A percentile compares a stretch with the other conserved stretches of the same genome.
These are phyloP conservation scores for Crematogaster levior DNA, from an alignment of 2,888 invertebrate species.

Conservation along the genomic window DNA sequence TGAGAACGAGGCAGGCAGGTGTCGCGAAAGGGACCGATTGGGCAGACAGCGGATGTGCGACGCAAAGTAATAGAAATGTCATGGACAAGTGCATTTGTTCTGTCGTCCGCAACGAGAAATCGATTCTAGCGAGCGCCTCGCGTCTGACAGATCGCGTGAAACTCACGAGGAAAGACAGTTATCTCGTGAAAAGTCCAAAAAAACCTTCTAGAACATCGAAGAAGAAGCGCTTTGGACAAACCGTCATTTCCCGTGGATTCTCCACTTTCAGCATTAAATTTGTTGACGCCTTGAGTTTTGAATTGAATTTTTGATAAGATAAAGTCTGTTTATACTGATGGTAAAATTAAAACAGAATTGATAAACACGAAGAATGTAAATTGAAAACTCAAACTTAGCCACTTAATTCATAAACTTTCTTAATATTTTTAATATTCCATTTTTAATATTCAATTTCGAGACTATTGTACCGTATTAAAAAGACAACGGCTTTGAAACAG, in stretches of 20 bases:
- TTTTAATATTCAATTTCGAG: background rate
- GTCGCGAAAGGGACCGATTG: slow-evolving; percentile 52
- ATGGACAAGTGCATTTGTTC: slow-evolving; percentile 75
- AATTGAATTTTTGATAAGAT: background rate
- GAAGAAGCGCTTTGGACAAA: background rate
- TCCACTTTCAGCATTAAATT: background rate
- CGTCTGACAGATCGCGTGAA: slow-evolving; percentile 34
- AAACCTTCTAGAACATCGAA: background rate
- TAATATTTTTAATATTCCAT: no score
- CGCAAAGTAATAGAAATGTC: slow-evolving; percentile 79
- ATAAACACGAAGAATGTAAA: background rate
- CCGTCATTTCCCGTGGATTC: background rate
- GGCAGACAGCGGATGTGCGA: slow-evolving; percentile 66
- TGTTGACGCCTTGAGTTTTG: background rate
- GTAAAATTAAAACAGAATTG: background rate
- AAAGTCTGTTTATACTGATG: background rate
- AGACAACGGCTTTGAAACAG: background rate
- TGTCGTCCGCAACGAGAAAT: slow-evolving; percentile 72
- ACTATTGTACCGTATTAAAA: background rate
- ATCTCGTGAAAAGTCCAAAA: slow-evolving; percentile 6
- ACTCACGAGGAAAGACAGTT: slow-evolving; percentile 39
- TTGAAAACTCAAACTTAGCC: background rate
- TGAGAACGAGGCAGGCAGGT: slow-evolving; percentile 62
- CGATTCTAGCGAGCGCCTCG: slow-evolving; percentile 64
- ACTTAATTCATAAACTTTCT: background rate